These are phyloP conservation scores for Abramis brama DNA, from an alignment of 2,113 vertebrate genomes.

Conservation along the genomic window DNA sequence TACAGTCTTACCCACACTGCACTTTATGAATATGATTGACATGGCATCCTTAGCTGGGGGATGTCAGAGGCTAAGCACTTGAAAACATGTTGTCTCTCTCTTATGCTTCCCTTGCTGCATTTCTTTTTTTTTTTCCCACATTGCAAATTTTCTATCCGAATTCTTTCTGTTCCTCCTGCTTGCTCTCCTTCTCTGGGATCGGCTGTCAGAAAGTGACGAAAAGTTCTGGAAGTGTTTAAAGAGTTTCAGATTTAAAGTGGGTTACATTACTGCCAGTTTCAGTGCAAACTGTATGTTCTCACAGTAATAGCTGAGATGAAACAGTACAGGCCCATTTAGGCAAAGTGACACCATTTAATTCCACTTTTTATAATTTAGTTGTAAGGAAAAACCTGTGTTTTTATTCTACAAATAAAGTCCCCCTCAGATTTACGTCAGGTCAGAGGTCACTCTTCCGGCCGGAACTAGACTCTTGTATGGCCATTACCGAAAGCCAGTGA, in stretches of 20 bases:
- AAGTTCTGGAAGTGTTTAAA: background rate
- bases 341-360: background rate
- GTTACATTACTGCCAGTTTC: conserved; percentile 27
- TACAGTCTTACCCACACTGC: background rate
- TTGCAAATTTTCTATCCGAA: conserved; percentile 16
- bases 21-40: conserved; percentile 33
- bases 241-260: conserved; percentile 19
- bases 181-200: conserved; percentile 24
- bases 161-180: conserved; percentile 4
- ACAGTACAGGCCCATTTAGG: background rate
- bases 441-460: no score
- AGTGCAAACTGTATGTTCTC: conserved; percentile 2
- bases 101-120: conserved; percentile 7
- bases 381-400: background rate
- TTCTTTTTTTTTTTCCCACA: background rate
- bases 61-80: conserved; percentile 26
- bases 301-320: background rate
- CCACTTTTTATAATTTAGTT: background rate
- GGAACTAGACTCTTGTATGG: no score
- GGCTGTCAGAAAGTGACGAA: conserved; percentile 53
- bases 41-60: conserved; percentile 13
- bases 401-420: background rate
- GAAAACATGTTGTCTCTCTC: conserved; percentile 24
- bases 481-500: no score
- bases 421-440: background rate